phyloP scores from a whole-genome alignment of 2,888 invertebrate genomes.

The Hemaris fuciformis region DNA sequence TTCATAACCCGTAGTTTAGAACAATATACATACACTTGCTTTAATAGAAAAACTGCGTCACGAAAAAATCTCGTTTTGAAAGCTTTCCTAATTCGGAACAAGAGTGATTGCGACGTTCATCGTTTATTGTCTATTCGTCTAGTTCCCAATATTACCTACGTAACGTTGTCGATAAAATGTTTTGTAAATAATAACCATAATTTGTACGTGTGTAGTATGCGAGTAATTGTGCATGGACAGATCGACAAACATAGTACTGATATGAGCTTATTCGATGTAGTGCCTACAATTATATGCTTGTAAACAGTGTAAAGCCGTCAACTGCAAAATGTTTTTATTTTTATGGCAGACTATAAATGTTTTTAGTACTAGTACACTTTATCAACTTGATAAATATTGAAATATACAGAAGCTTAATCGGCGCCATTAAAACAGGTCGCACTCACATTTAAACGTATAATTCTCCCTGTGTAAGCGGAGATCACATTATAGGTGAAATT shows the following conservation, averaged over 20 bases:
- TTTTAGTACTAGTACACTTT: not conserved
- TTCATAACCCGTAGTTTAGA: slow-evolving; percentile 22
- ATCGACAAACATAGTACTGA: slow-evolving; percentile 81
- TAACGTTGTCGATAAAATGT: slow-evolving; percentile 51
- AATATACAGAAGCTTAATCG: not conserved
- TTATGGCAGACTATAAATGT: slow-evolving; percentile 42
- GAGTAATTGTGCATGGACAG: slow-evolving; percentile 72
- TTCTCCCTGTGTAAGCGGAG: slow-evolving; percentile 27
- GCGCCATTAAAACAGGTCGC: not conserved
- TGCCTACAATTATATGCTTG: slow-evolving; percentile 83
- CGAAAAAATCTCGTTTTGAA: slow-evolving; percentile 20
- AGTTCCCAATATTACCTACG: slow-evolving; percentile 32
- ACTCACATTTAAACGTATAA: not conserved
- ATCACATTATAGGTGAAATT: slow-evolving; percentile 48
- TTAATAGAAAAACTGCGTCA: slow-evolving; percentile 12
- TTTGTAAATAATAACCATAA: slow-evolving; percentile 64
- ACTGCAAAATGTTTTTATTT: slow-evolving; percentile 43
- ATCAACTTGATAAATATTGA: not conserved
- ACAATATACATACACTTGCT: slow-evolving; percentile 10
- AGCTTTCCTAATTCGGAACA: slow-evolving; percentile 31
- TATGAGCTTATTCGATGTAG: slow-evolving; percentile 85
- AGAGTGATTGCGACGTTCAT: slow-evolving; percentile 21
- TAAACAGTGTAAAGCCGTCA: slow-evolving; percentile 61
- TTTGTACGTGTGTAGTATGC: slow-evolving; percentile 72
- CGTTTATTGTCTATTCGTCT: slow-evolving; percentile 29